A percentile compares a stretch with the other conserved stretches of the same genome.
Evolutionary conservation across 2,888 invertebrate genomes (phyloP).

Genomic region (Cenopis cana): DNA sequence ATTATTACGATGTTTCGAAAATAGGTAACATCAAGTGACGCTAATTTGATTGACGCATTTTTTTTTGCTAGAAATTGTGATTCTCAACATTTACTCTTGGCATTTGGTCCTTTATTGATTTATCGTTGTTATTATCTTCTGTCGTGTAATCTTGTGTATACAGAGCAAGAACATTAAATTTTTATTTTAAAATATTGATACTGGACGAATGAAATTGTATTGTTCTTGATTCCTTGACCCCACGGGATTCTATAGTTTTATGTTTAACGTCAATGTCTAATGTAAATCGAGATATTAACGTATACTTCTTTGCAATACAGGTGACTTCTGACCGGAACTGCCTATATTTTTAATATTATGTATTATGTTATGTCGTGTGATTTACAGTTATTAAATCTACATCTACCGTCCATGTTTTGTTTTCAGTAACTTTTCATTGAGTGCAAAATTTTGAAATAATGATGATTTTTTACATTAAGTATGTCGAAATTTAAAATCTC

Average conservation of each 20-base stretch:
- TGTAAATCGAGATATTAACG: conserved; percentile 3
- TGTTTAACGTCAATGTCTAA: background rate
- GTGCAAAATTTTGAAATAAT: too few species aligned
- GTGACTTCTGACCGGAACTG: conserved; percentile 3
- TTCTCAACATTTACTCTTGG: too few species aligned
- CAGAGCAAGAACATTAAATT: background rate
- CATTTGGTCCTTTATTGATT: too few species aligned
- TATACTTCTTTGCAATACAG: conserved; percentile 8
- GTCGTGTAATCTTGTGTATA: background rate
- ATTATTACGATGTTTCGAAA: too few species aligned
- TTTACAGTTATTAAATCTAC: background rate
- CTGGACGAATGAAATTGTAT: background rate
- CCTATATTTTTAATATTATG: conserved; percentile 23
- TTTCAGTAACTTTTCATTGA: background rate
- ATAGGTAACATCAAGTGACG: too few species aligned
- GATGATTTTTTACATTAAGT: too few species aligned
- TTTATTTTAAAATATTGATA: background rate
- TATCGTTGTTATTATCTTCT: background rate
- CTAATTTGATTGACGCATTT: too few species aligned
- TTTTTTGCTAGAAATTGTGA: too few species aligned
- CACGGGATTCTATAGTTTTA: background rate
- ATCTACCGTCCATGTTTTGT: conserved; percentile 2
- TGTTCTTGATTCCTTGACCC: background rate
- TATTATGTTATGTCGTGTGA: background rate
- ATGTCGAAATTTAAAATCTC: too few species aligned